phyloP scores from a whole-genome alignment of 2,113 vertebrate genomes.

The Myodes glareolus region DNA sequence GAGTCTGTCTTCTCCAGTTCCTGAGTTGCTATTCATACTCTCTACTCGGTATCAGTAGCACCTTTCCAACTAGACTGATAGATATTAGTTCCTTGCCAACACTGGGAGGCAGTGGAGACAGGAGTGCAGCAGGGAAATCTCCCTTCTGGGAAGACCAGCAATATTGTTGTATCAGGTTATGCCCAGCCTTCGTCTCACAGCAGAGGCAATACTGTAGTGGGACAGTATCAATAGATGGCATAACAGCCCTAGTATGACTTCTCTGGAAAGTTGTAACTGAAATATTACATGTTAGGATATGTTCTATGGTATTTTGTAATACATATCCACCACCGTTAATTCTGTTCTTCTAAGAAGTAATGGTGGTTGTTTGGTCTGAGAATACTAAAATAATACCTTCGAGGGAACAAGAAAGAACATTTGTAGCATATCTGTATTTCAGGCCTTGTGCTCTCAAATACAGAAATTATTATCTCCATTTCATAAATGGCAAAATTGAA shows the following conservation, averaged over 20 bases:
- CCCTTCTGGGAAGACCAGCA: fast-evolving
- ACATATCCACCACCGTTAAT: neutral
- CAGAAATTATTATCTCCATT: neutral
- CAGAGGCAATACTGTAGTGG: neutral
- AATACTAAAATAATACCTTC: neutral
- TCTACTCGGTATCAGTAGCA: neutral
- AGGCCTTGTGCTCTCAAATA: neutral
- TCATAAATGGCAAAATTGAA: conserved; percentile 1
- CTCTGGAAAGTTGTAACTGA: neutral
- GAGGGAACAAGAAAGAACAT: neutral
- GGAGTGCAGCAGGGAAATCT: neutral
- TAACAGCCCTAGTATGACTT: too few species aligned
- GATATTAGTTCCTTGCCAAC: neutral
- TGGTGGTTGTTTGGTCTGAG: neutral
- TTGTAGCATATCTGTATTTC: neutral
- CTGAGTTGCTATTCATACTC: neutral
- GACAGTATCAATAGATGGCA: neutral
- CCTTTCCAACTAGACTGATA: neutral
- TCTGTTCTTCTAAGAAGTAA: conserved; percentile 21
- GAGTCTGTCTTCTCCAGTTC: neutral
- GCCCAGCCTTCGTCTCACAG: neutral
- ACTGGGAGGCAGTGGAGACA: neutral
- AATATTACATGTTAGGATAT: neutral
- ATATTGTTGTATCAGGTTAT: fast-evolving
- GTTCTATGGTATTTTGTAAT: neutral